Base-by-base conservation (phyloP, 2,888 invertebrate species). In the Caenorhabditis zanzibari region DNA sequence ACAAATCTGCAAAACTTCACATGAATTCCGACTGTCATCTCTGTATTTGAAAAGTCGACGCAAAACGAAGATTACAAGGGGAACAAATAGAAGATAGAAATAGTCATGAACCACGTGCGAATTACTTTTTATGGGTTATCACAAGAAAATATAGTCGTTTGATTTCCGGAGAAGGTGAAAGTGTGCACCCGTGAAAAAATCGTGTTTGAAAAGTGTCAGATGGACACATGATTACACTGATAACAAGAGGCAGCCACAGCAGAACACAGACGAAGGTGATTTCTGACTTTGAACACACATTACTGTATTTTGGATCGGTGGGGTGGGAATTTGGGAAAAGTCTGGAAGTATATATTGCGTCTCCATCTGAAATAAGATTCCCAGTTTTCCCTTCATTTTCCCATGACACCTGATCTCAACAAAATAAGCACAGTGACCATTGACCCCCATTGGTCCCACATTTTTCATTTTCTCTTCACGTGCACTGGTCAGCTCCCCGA, bases 141-240 rank as follows among this genome's bases (percentile, higher is more conserved):
- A 68, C 19, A 47, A 5, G 19, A 10, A 7, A 41, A 32, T 5
- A 58, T 75, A 58, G 66, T 47, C 44, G 44, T 76, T 76, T 76
- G 75, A 49, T 68, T 76, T 54, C 73, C 73, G 54, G 63, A 47
- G 47, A 74, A 74, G 73, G 54, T 74, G 74, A 74, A 74, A 74
- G 74, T 74, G 75, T 49, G 75, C 75, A 66, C 75, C 75, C 76
- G 77, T 77, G 77, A 77, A 77, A 77, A n/a, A n/a, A 52, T 77
- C 77, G 61, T 77, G 77, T 59, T 14, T 54, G 47, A 68, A 56
- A 24, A 38, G 41, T 52, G 41, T 54, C 41, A 22, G 47, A 58
- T 71, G 41, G 52, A 69, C 77, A 77, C 63, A 69, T 77, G 77
- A 77, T 69, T 49, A 38, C 10, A 61, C 38, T 38, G 49, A 68